Base-by-base conservation (phyloP, 2,888 invertebrate species). In the Barypeithes pellucidus region DNA sequence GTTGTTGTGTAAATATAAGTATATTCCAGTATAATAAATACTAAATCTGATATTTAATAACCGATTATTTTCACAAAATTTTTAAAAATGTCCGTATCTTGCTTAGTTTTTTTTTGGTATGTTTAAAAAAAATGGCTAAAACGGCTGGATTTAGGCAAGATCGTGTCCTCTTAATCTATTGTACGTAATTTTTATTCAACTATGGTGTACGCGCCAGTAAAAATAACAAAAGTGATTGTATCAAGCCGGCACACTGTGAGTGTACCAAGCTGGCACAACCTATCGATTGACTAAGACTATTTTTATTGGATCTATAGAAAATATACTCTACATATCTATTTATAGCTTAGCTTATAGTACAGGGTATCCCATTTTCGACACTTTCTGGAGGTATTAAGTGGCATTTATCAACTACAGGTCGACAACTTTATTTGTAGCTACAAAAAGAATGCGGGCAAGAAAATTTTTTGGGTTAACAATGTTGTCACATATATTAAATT, bases 201-300 rank as follows among this genome's bases (percentile, higher is more conserved):
- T 29, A 29, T 29, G 5, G 5, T 29, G 16, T n/a, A n/a, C n/a
- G 14, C 14, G 8, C 0, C 29, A n/a, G 8, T 14, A 52, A 29
- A 29, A 9, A 14, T n/a, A 18, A n/a, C 14, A 52, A 52, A 24
- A 29, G 52, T 52, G 52, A 52, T 29, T 52, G 52, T 52, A 52
- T 8, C 52, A 14, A 52, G 14, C 52, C 29, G 52, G 52, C 14
- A 52, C 52, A 52, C n/a, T n/a, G 52, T 52, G 52, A 52, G 14
- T 52, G 52, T 52, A 52, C 5, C 52, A 14, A 52, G 14, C 52
- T 52, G 52, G 52, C 14, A 52, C 52, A 52, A 52, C 4, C 24
- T 52, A 52, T 52, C 8, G 52, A 52, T 52, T 29, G 14, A 29
- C n/a, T 8, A 29, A 7, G 5, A 29, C 2, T 14, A 8, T 50